Evolutionary conservation across 2,888 invertebrate species (phyloP), one percentile per base, ranked within the genome.

Genomic region (Chorisops tibialis): DNA sequence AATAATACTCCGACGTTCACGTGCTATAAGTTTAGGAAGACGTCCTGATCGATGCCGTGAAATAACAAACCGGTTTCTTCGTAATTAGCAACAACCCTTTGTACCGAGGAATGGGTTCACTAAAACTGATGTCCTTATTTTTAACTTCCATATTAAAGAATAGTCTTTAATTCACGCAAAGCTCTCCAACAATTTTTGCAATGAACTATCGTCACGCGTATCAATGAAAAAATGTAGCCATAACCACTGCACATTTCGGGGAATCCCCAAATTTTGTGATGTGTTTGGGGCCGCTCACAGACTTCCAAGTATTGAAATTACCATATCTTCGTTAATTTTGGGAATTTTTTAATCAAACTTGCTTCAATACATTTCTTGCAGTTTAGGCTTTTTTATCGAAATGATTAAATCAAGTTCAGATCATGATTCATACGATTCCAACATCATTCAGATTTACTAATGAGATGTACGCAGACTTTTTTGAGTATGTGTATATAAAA

Each of bases 91-190:
- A 43, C 43, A 43, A 43, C 16, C 43, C 19, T 43, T 43, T 43
- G 43, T 43, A 43, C 43, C 43, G 43, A 43, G 43, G 43, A 43
- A 43, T 43, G 43, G 43, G 43, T 43, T 43, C 16, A 43, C 43
- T n/a, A 43, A 43, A 43, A 43, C 43, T 16, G n/a, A 4, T 43
- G 4, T 16, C 16, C 7, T 43, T 43, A 14, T 19, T 9, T 19
- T 14, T 9, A 43, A 43, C 9, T 43, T 16, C 16, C 16, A 43
- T 16, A 2, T 16, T 18, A n/a, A n/a, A n/a, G n/a, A n/a, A n/a
- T n/a, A n/a, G n/a, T n/a, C n/a, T n/a, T n/a, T n/a, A n/a, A n/a
- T n/a, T n/a, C n/a, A n/a, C n/a, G n/a, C n/a, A n/a, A 43, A n/a
- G 19, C 43, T 16, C 43, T 4, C 43, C 9, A 14, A 43, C 14